Evolutionary conservation across 2,113 vertebrate genomes (phyloP), one percentile per base, ranked within the genome.

Genomic region (Falcunculus frontatus): DNA sequence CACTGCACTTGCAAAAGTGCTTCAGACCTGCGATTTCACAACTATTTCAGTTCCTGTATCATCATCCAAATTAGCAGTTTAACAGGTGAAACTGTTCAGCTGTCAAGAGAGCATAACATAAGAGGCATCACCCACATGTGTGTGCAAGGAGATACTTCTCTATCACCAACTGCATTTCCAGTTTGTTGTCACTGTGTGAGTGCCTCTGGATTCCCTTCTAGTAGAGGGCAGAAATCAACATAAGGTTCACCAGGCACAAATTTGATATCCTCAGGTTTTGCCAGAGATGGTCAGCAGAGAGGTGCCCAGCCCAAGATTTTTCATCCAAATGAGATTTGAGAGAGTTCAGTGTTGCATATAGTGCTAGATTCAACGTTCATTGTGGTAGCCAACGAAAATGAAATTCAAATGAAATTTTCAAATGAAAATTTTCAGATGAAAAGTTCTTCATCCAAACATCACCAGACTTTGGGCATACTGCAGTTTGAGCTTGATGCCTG

Each of bases 41-140:
- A 33, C 19, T 70, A 35, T n/a, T 90, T 82, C 13, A 21, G 19
- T 55, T 72, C 10, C 23, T 62, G 4, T 55, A 32, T 27, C 3
- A 1, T 39, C 33, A 67, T 22, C 19, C 15, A 59, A 52, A 77
- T 59, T 6, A 67, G 11, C 14, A 18, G 20, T 13, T 89, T 64
- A 73, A 46, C 13, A 46, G 22, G 20, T 49, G 32, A 89, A 81
- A 30, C 20, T 21, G 23, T 42, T 72, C 2, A 2, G 6, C 26
- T 75, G 41, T 69, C 50, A 62, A 11, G 80, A 80, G 63, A 85
- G 25, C 32, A 87, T 29, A 69, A 96, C 79, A 55, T 26, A 46
- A 50, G 13, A 21, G 12, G 2, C 1, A 1, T 75, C 20, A 39
- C 21, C 9, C 3, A 1, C 2, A 7, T 10, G 8, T 13, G 11